Evolutionary conservation across 2,888 invertebrate genomes (phyloP), one percentile per base, ranked within the genome.

Genomic region (Stenolophus ochropezus): DNA sequence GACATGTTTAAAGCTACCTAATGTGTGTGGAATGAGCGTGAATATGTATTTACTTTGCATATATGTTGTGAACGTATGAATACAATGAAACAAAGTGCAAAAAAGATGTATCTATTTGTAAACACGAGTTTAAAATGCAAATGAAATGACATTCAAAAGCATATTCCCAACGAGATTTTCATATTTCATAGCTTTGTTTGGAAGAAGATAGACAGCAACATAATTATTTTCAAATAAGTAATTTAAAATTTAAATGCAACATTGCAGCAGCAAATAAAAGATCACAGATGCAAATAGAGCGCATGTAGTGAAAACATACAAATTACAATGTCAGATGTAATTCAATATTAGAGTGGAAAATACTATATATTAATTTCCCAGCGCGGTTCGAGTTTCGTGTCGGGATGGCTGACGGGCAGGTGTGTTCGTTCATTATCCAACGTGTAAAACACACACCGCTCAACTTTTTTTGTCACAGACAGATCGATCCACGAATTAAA

Each of bases 351-450:
- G 21, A 73, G 49, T 73, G 49, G 49, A 73, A 73, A 73, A 73
- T 73, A 73, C 21, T 73, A 73, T 73, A 69, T 73, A 73, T 73
- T 73, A 73, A 73, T 73, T 73, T 73, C 73, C 73, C 47, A 73
- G 47, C 47, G 73, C 73, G 73, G 18, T 56, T 78, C 51, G 71
- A 23, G 79, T 79, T 79, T 69, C 79, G 53, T 18, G 47, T 42
- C 18, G 71, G 18, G 79, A 61, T 21, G 25, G 74, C 53, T n/a
- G 65, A 69, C 65, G 16, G 65, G 65, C 65, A 69, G 65, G 74
- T 74, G 74, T 65, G 61, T 78, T 78, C 61, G 65, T 78, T 78
- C 61, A 78, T 78, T 78, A 78, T 49, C 78, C 65, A 65, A 65
- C 65, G 65, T 78, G 78, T 78, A 77, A 78, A 78, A 78, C 65